These are phyloP conservation scores for Agrochola lota DNA, from an alignment of 2,888 invertebrate genomes.

Conservation along the genomic window DNA sequence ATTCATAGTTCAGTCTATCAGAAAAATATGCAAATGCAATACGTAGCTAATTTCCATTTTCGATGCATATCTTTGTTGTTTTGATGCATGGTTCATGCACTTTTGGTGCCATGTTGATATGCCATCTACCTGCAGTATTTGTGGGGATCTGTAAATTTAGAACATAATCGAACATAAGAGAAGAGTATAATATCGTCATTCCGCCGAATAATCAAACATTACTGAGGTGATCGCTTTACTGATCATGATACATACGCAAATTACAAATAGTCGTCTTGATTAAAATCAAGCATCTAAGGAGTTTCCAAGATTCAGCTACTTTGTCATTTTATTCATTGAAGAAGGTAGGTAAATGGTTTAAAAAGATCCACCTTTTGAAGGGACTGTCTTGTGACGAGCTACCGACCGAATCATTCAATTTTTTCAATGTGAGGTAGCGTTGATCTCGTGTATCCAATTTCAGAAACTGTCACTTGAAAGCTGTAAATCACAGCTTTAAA, in stretches of 20 bases:
- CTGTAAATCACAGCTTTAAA: constrained; percentile 10
- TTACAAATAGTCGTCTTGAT: neutral
- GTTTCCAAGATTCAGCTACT: neutral
- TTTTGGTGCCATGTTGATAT: neutral
- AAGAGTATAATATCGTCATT: neutral
- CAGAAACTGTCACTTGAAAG: neutral
- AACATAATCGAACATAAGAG: too few relatives aligned
- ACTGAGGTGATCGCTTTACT: neutral
- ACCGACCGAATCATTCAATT: neutral
- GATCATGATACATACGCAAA: too few relatives aligned
- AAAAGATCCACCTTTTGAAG: neutral
- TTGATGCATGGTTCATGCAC: neutral
- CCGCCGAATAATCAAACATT: neutral
- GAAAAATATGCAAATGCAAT: constrained; percentile 10
- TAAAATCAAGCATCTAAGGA: neutral
- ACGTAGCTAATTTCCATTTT: constrained; percentile 17
- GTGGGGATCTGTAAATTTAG: too few relatives aligned
- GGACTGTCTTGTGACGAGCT: neutral
- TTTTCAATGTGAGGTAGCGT: too few relatives aligned
- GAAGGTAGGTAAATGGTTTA: neutral
- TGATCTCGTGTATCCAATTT: neutral
- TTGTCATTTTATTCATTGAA: neutral
- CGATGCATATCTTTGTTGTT: constrained; percentile 19
- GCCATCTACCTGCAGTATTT: neutral
- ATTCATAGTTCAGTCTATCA: neutral